Conservation (phyloP, 2,113 vertebrate genomes). For the Empidonax alnorum region DNA sequence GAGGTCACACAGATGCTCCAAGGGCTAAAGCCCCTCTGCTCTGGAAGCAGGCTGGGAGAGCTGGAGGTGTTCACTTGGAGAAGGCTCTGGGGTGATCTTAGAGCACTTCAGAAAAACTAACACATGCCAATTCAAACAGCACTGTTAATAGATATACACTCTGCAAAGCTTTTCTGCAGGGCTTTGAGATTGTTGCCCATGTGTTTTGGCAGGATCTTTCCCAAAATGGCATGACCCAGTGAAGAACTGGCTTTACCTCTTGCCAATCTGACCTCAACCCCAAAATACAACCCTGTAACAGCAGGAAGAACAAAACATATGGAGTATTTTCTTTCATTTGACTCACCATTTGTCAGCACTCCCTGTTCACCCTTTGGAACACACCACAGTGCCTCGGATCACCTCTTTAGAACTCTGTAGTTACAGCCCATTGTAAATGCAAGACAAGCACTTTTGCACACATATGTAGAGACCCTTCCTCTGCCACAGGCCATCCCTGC, state of each 20-base stretch:
- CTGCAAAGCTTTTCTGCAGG: background rate
- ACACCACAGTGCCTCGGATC: fast-evolving
- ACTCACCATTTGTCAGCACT: background rate
- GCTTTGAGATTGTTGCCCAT: background rate
- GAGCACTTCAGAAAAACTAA: background rate
- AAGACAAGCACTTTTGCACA: fast-evolving
- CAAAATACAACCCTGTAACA: background rate
- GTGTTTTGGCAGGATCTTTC: background rate
- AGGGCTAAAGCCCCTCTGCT: background rate
- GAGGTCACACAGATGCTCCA: background rate
- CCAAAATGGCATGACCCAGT: background rate
- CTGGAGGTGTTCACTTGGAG: background rate
- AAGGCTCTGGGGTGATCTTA: background rate
- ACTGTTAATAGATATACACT: fast-evolving
- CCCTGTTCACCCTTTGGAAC: background rate
- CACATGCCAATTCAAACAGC: background rate
- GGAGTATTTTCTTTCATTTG: background rate
- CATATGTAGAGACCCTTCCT: background rate
- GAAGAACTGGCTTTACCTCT: background rate
- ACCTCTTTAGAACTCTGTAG: background rate
- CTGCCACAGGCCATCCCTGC: background rate
- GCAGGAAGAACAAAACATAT: background rate
- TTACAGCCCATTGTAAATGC: fast-evolving
- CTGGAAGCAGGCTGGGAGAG: background rate
- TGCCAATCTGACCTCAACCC: background rate